A percentile compares a stretch with the other conserved stretches of the same genome.
phyloP scores from a whole-genome alignment of 2,113 vertebrate species.

The Tautogolabrus adspersus region DNA sequence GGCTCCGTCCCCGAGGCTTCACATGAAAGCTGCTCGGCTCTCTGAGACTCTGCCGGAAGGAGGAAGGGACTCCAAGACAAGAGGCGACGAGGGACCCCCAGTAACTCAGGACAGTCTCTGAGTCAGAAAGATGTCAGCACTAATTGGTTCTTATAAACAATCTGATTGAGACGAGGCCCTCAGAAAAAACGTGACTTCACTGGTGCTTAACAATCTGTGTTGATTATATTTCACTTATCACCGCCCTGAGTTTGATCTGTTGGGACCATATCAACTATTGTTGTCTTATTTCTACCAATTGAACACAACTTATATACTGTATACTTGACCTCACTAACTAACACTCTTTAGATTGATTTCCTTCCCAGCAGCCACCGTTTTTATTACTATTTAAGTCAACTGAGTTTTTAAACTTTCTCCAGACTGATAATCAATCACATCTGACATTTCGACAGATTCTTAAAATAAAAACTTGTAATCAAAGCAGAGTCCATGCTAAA shows the following conservation, averaged over 20 bases:
- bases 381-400: background rate
- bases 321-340: too few relatives aligned
- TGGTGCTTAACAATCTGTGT: too few relatives aligned
- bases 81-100: slow-evolving; percentile 39
- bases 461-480: background rate
- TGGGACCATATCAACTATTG: too few relatives aligned
- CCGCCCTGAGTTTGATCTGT: too few relatives aligned
- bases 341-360: background rate
- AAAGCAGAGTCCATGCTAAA: background rate
- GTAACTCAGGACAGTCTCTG: slow-evolving; percentile 37
- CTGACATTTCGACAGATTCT: background rate
- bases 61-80: slow-evolving; percentile 34
- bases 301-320: too few relatives aligned
- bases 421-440: background rate
- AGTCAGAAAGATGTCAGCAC: slow-evolving; percentile 29
- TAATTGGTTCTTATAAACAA: slow-evolving; percentile 41
- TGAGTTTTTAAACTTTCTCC: background rate
- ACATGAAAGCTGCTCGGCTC: slow-evolving; percentile 59
- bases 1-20: slow-evolving; percentile 60
- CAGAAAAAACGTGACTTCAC: background rate
- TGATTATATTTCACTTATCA: too few relatives aligned
- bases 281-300: too few relatives aligned
- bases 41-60: slow-evolving; percentile 39
- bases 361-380: background rate
- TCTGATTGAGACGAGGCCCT: slow-evolving; percentile 1